Evolutionary conservation across 2,797 vertebrate genomes (phyloP).

Genomic region (Neomorphus geoffroyi): DNA sequence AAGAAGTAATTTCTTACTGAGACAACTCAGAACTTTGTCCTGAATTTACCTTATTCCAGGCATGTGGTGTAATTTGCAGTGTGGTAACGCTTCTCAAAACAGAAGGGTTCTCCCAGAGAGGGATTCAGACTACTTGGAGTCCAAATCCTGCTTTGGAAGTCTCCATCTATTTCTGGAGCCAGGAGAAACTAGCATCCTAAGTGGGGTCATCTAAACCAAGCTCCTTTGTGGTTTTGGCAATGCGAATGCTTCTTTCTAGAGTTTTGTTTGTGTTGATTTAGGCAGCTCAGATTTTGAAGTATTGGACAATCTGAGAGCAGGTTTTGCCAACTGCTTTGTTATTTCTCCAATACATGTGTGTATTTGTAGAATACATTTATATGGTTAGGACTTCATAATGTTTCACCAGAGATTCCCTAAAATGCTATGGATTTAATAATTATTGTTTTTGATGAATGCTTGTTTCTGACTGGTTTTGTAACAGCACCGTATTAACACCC

Average conservation of each 20-base stretch:
- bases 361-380: not conserved
- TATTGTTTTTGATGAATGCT: not conserved
- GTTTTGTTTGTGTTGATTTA: not conserved
- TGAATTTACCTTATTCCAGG: not conserved
- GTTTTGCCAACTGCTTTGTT: not conserved
- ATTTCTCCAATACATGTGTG: not conserved
- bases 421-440: not conserved
- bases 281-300: not conserved
- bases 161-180: not conserved
- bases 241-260: not conserved
- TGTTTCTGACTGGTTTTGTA: not conserved
- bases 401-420: not conserved
- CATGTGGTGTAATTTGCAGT: not conserved
- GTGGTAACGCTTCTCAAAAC: not conserved
- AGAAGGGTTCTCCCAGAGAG: not conserved
- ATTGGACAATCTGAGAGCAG: not conserved
- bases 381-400: not conserved
- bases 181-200: not conserved
- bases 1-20: not conserved
- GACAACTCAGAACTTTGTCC: not conserved
- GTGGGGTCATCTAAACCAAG: not conserved
- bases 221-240: not conserved
- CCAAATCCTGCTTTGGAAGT: not conserved
- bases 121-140: not conserved
- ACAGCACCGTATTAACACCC: not conserved